Conservation (phyloP, 2,113 vertebrate genomes). For the Ptilorrhoa leucosticta region DNA sequence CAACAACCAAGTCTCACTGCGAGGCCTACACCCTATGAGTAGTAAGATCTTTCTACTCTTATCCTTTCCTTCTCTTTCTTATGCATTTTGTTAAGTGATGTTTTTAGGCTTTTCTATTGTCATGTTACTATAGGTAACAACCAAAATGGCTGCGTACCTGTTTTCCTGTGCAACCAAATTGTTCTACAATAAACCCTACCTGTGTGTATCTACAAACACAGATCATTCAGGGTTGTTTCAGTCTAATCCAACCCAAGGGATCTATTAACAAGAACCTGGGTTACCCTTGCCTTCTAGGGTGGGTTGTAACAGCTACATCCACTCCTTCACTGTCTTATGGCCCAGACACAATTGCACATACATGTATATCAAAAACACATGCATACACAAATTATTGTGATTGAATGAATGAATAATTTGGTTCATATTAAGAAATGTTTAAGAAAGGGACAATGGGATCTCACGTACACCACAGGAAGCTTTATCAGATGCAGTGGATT, state of each 20-base stretch:
- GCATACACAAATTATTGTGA: background rate
- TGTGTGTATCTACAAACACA: background rate
- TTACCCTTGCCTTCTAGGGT: background rate
- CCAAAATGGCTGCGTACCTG: background rate
- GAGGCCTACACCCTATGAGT: rapidly evolving
- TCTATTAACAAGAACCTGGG: background rate
- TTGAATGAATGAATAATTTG: background rate
- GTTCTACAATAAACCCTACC: background rate
- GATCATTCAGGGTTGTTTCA: background rate
- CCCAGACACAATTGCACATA: background rate
- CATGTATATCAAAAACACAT: background rate
- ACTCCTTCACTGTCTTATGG: background rate
- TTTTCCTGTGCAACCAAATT: background rate
- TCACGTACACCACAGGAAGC: background rate
- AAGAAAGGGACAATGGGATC: background rate
- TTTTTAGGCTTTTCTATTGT: background rate
- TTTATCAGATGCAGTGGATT: background rate
- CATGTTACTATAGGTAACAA: background rate
- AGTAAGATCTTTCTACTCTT: background rate
- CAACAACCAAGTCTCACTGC: background rate
- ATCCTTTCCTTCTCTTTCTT: background rate
- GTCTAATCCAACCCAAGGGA: background rate
- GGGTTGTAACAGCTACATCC: background rate
- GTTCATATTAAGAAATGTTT: background rate
- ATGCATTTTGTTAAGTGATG: background rate